These are phyloP conservation scores for Apamea sordens DNA, from an alignment of 2,888 invertebrate species.

Conservation along the genomic window DNA sequence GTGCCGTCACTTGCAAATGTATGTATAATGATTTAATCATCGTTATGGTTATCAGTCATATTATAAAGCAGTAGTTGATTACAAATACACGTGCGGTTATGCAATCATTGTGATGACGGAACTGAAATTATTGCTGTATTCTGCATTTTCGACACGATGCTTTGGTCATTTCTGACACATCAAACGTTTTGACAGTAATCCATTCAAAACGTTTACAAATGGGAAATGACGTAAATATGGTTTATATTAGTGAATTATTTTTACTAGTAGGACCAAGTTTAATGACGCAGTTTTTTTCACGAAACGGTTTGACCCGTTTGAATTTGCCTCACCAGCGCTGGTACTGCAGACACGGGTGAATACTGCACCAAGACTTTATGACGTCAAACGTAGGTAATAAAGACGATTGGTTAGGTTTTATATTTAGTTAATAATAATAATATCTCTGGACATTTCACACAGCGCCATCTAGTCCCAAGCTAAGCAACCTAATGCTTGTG, in stretches of 20 bases:
- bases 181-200: neutral
- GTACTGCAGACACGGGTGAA: neutral
- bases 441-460: too few species aligned
- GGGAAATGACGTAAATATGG: neutral
- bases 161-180: neutral
- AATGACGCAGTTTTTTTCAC: neutral
- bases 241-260: neutral
- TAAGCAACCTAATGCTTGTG: too few species aligned
- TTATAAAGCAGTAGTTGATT: too few species aligned
- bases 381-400: neutral
- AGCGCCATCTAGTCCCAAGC: too few species aligned
- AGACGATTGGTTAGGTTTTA: neutral
- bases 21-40: neutral
- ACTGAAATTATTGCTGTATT: neutral
- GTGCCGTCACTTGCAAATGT: neutral
- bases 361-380: neutral
- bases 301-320: neutral
- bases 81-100: neutral
- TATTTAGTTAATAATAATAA: too few species aligned
- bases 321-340: neutral
- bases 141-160: neutral
- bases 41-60: neutral
- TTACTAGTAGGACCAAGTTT: neutral
- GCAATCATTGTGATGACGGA: neutral
- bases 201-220: neutral